These are phyloP conservation scores for Cossypha polioptera DNA, from an alignment of 2,797 vertebrate species.

Conservation along the genomic window DNA sequence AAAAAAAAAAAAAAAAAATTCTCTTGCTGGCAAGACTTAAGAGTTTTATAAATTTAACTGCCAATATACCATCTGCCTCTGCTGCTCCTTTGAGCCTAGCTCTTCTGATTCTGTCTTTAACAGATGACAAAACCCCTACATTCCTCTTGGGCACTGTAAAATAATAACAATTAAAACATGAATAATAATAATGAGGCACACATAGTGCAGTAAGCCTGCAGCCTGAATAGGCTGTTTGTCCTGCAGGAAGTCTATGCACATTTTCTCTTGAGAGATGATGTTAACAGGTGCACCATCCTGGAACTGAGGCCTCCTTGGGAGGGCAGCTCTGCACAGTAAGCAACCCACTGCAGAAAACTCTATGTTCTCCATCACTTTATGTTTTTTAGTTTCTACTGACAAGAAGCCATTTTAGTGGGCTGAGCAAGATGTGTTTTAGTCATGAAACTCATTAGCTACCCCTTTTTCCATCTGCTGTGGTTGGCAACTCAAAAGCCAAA, in stretches of 20 bases:
- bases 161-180: conserved; percentile 54
- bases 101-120: conserved; percentile 22
- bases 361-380: not conserved
- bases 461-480: not conserved
- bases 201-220: not conserved
- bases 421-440: not conserved
- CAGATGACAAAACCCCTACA: not conserved
- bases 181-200: conserved; percentile 52
- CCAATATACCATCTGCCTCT: conserved; percentile 42
- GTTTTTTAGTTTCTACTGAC: not conserved
- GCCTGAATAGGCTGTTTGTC: not conserved
- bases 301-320: not conserved
- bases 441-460: not conserved
- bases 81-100: conserved; percentile 22
- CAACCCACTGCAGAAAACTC: not conserved
- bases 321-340: not conserved
- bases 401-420: not conserved
- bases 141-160: conserved; percentile 36
- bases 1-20: not conserved
- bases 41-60: conserved; percentile 31
- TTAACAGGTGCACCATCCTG: not conserved
- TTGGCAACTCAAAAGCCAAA: not conserved
- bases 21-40: not conserved
- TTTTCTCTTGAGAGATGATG: not conserved
- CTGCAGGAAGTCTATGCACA: not conserved